Conservation (phyloP, 2,888 invertebrate species). For the Cerastis rubricosa region DNA sequence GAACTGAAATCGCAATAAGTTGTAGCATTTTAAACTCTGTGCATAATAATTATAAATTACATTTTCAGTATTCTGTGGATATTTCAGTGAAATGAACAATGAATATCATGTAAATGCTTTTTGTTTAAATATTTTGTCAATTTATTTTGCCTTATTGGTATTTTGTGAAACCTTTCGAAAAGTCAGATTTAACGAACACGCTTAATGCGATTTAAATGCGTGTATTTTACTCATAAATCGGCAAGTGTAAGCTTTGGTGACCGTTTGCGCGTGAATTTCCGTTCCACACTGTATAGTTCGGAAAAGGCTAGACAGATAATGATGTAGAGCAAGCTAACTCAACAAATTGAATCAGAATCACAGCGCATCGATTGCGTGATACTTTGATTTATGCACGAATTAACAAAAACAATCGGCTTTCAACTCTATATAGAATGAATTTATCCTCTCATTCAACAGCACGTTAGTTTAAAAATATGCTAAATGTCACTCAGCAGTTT, state of each 20-base stretch:
- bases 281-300: too few species aligned
- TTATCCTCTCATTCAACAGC: constrained; percentile 15
- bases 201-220: constrained; percentile 1
- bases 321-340: not conserved
- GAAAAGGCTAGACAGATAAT: too few species aligned
- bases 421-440: not conserved
- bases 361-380: not conserved
- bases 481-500: constrained; percentile 25
- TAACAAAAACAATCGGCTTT: constrained; percentile 25
- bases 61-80: constrained; percentile 25
- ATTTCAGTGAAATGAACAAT: constrained; percentile 3
- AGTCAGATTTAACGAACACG: not conserved
- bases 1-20: constrained; percentile 25
- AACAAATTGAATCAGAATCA: not conserved
- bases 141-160: constrained; percentile 12
- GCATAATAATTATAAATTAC: constrained; percentile 5
- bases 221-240: not conserved
- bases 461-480: constrained; percentile 34
- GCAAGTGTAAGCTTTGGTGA: too few species aligned
- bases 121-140: constrained; percentile 25
- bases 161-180: not conserved
- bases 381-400: not conserved
- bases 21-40: constrained; percentile 11
- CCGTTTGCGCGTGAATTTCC: too few species aligned
- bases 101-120: constrained; percentile 12